These are phyloP conservation scores for Colletes collaris DNA, from an alignment of 2,888 invertebrate genomes.

Conservation along the genomic window DNA sequence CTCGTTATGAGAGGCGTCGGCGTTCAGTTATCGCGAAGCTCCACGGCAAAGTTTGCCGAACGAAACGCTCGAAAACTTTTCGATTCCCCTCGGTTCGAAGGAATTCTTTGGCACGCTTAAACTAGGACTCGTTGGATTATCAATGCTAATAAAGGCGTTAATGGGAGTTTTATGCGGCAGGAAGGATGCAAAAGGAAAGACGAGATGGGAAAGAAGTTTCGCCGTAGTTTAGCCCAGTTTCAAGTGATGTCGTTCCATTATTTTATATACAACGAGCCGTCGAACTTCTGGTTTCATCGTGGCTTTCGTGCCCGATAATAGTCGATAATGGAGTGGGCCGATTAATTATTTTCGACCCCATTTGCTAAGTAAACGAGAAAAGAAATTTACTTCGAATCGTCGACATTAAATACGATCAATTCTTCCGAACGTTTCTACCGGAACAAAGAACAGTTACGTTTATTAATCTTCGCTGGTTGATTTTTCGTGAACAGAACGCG, in stretches of 20 bases:
- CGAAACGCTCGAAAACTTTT: neutral
- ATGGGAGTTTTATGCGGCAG: conserved; percentile 59
- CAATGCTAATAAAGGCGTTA: conserved; percentile 61
- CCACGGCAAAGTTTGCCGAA: conserved; percentile 5
- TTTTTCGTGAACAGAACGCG: no score
- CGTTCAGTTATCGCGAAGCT: neutral
- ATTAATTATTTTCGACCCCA: conserved; percentile 62
- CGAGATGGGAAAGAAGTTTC: conserved; percentile 44
- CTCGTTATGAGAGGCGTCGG: conserved; percentile 5
- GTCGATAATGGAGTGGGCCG: conserved; percentile 61
- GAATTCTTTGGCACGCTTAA: conserved; percentile 37
- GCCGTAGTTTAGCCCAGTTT: conserved; percentile 65
- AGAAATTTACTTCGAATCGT: conserved; percentile 28
- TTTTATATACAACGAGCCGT: conserved; percentile 31
- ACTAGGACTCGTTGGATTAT: conserved; percentile 57
- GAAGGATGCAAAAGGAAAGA: conserved; percentile 21
- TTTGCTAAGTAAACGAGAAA: conserved; percentile 51
- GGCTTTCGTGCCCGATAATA: conserved; percentile 46
- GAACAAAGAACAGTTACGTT: no score
- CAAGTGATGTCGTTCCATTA: conserved; percentile 36
- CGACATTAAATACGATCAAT: no score
- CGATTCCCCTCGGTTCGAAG: conserved; percentile 6
- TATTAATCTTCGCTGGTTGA: no score
- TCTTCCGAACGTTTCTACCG: no score
- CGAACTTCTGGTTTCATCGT: conserved; percentile 37